phyloP scores from a whole-genome alignment of 2,888 invertebrate genomes.

The Microdon myrmicae region DNA sequence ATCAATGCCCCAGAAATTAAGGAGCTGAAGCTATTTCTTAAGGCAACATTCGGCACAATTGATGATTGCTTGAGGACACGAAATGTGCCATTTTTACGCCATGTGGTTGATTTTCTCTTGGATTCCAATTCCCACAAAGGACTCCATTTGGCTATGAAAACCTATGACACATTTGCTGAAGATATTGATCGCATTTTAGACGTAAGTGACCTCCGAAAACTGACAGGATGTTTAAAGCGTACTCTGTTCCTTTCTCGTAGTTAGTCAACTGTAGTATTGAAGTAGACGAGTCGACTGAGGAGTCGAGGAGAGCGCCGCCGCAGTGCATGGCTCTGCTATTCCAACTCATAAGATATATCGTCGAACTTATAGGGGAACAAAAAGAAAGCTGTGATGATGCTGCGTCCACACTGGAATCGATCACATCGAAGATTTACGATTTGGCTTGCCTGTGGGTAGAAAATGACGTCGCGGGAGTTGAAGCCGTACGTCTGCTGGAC shows the following conservation, averaged over 20 bases:
- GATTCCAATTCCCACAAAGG: slow-evolving; percentile 60
- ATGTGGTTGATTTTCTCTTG: slow-evolving; percentile 62
- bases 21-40: slow-evolving; percentile 61
- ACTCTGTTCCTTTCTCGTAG: slow-evolving; percentile 34
- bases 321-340: slow-evolving; percentile 60
- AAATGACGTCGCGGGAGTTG: slow-evolving; percentile 58
- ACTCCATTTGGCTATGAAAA: slow-evolving; percentile 60
- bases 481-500: slow-evolving; percentile 60
- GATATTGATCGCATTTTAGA: slow-evolving; percentile 61
- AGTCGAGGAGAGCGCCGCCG: slow-evolving; percentile 60
- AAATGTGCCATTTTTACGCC: slow-evolving; percentile 62
- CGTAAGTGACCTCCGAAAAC: slow-evolving; percentile 54
- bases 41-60: slow-evolving; percentile 60
- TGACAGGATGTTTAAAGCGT: no score
- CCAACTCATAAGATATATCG: slow-evolving; percentile 58
- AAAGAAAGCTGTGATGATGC: slow-evolving; percentile 55
- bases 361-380: slow-evolving; percentile 56
- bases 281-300: slow-evolving; percentile 60
- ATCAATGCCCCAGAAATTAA: slow-evolving; percentile 59
- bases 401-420: slow-evolving; percentile 60
- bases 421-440: slow-evolving; percentile 60
- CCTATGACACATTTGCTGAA: slow-evolving; percentile 58
- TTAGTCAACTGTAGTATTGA: slow-evolving; percentile 55
- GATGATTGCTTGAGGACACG: slow-evolving; percentile 60
- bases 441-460: slow-evolving; percentile 59